A percentile compares a stretch with the other conserved stretches of the same genome.
Conservation (phyloP, 2,113 vertebrate genomes). For the Andinoacara biseriatus region DNA sequence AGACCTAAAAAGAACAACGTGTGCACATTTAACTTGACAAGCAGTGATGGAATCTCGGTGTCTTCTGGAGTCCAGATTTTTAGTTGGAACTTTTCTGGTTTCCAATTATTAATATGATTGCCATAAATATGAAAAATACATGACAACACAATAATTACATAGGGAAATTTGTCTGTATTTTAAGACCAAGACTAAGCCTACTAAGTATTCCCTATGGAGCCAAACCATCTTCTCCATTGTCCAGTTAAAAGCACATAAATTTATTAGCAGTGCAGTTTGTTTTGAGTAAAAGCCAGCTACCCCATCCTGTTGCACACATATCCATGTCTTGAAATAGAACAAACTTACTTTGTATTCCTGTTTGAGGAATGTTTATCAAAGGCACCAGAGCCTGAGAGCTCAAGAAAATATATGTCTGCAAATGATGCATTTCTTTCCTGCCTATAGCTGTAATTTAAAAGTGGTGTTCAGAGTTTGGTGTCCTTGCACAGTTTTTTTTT, state of each 20-base stretch:
- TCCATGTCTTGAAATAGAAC: neutral
- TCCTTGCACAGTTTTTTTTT: neutral
- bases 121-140: neutral
- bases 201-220: neutral
- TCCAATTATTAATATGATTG: slow-evolving; percentile 17
- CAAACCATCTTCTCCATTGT: neutral
- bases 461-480: neutral
- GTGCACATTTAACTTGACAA: neutral
- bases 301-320: no score
- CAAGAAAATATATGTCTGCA: no score
- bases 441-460: neutral
- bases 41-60: neutral
- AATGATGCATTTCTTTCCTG: neutral
- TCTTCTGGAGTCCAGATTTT: slow-evolving; percentile 22
- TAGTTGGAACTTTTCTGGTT: neutral
- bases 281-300: neutral
- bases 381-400: no score
- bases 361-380: no score
- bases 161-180: neutral
- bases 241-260: neutral
- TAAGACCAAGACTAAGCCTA: neutral
- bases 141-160: neutral
- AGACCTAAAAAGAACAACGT: neutral
- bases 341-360: neutral
- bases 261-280: neutral